Evolutionary conservation across 2,888 invertebrate genomes (phyloP), one percentile per base, ranked within the genome.

Genomic region (Drosophila antonietae): DNA sequence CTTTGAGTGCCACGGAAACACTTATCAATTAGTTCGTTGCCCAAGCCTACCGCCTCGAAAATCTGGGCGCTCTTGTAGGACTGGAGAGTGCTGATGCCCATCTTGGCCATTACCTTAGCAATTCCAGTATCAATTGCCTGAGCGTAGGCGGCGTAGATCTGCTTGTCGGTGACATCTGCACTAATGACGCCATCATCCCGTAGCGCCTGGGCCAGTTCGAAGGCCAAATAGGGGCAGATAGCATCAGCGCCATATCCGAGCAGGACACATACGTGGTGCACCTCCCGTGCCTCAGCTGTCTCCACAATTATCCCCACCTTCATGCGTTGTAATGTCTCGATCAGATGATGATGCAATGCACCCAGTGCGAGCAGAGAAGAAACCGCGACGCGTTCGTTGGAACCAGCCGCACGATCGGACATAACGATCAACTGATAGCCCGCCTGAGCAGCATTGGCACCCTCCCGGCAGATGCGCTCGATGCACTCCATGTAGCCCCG

Each of bases 31-130:
- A 99, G 97, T 89, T 99, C 98, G 69, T 96, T 95, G 44, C 97
- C 96, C 53, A 99, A 93, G 0, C 99, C 99, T 12, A 99, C 98
- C 0, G 99, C 99, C 93, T 99, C 99, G 91, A 99, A 99, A 87
- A 99, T 99, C 94, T 99, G 99, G 0, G 99, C 99, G 75, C 98
- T 97, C 94, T 99, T 99, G 93, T 99, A 99, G 0, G 98, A 99
- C 92, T 99, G 99, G 46, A 99, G 94, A 0, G 99, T 99, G 66
- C 98, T 98, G 91, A 99, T 99, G 66, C 99, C 99, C 99, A 99
- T 99, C 93, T 99, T 99, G 7, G 99, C 99, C 99, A 99, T 99
- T 0, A 95, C 97, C 93, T 98, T 98, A 57, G 96, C 95, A 81
- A 97, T 96, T 57, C 98, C 98, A 1, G 97, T 95, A 89, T 98